Conservation (phyloP, 2,797 vertebrate genomes). For the Lutjanus argentimaculatus region DNA sequence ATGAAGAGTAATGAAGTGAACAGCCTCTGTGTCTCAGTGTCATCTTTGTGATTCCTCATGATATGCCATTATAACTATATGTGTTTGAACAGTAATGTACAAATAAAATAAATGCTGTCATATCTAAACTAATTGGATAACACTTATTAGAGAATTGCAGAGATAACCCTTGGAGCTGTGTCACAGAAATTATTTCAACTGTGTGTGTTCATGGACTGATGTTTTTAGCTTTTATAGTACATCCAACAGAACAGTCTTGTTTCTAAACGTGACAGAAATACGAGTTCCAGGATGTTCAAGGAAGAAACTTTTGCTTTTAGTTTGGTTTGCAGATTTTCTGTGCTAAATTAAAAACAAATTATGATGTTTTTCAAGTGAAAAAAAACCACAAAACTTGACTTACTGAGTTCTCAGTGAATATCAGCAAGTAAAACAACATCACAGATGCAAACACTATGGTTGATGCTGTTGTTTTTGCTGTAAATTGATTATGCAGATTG, state of each 20-base stretch:
- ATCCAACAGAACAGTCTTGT: background rate
- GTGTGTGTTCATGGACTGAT: background rate
- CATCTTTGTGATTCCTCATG: background rate
- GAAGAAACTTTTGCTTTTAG: background rate
- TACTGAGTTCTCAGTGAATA: background rate
- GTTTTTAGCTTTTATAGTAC: conserved; percentile 1
- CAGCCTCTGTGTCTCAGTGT: background rate
- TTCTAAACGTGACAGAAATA: background rate
- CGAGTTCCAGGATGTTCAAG: background rate
- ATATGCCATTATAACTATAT: background rate
- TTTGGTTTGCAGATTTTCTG: background rate
- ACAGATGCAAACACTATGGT: background rate
- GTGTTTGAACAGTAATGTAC: background rate
- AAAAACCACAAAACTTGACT: too few species aligned
- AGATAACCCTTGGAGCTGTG: background rate
- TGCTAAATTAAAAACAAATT: background rate
- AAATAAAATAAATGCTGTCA: background rate
- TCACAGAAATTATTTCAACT: background rate
- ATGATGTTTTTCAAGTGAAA: background rate
- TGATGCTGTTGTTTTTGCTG: background rate
- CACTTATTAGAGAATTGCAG: background rate
- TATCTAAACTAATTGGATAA: background rate
- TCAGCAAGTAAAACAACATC: background rate
- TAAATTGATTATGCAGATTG: background rate
- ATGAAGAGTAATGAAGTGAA: conserved; percentile 22